Conservation (phyloP, 2,797 vertebrate genomes). For the Rhinoraja longicauda region DNA sequence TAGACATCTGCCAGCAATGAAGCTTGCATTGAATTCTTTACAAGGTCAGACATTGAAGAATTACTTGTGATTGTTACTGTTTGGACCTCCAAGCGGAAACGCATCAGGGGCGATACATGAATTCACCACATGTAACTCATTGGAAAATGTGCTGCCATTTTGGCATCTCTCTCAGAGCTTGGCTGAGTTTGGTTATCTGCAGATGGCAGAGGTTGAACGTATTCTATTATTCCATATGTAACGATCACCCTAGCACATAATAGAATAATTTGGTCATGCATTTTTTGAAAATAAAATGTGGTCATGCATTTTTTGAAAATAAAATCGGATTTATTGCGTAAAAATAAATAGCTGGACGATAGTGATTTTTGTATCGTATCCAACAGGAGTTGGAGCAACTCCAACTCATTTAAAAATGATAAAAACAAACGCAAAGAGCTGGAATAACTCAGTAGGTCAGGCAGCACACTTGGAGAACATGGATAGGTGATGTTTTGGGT, state of each 20-base stretch:
- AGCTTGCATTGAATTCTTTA: neutral
- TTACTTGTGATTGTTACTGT: neutral
- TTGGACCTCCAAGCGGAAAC: neutral
- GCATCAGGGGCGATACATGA: neutral
- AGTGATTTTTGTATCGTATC: neutral
- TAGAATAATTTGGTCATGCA: neutral
- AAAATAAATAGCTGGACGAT: neutral
- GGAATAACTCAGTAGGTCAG: no score
- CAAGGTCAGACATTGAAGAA: slow-evolving; percentile 30
- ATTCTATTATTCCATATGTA: neutral
- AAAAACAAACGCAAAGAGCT: no score
- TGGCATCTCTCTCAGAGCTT: neutral
- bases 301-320: neutral
- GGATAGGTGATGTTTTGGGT: no score
- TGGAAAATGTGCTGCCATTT: neutral
- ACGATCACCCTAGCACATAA: neutral
- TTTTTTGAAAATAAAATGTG: neutral
- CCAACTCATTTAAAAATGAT: no score
- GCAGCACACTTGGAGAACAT: no score
- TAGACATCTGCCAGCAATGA: neutral
- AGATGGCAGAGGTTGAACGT: neutral
- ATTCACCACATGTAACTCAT: neutral
- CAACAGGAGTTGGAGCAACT: neutral
- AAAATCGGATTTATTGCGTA: neutral
- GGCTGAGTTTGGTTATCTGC: neutral